Base-by-base conservation (phyloP, 2,888 invertebrate genomes). In the Clitarchus hookeri region DNA sequence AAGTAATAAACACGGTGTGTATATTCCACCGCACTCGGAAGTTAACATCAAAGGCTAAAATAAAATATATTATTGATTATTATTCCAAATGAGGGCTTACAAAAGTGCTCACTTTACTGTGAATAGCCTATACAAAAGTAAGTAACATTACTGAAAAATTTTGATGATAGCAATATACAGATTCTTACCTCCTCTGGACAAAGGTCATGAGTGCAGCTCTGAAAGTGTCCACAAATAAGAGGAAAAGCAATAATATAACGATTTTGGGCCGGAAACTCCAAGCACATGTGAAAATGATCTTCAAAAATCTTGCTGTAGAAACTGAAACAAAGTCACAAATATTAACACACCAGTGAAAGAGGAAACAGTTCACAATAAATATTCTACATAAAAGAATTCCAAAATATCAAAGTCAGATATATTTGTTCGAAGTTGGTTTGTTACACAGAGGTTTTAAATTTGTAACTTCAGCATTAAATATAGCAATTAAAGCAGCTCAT, bases 261-360 rank as follows among this genome's bases (percentile, higher is more conserved):
- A 92, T 98, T 98, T 92, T 99, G 99, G 36, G 99, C 98, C 53
- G 99, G 99, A 91, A 99, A 98, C 91, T 99, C 99, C 89, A 99
- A 93, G 92, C 99, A 99, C 97, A 98, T 98, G 90, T 98, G 98
- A 91, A 99, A 99, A 91, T 99, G 99, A 90, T 97, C 98, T 91
- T 99, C 98, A 92, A 99, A 99, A 91, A 98, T 97, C 92, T 97
- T 96, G 90, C 96, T 98, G 91, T 98, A 99, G 91, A 99, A 99
- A 91, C 93, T 93, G 90, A 88, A 87, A 84, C 13, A 85, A 85
- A 87, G 65, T 65, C n/a, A 44, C 80, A 19, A 65, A 79, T 86
- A 86, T 44, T 23, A 86, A 53, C 83, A 79, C 79, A 83, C 48
- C 19, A 79, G 13, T 48, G 36, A 86, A n/a, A 65, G 36, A 44